phyloP scores from a whole-genome alignment of 2,113 vertebrate genomes.

The Brachionichthys hirsutus region DNA sequence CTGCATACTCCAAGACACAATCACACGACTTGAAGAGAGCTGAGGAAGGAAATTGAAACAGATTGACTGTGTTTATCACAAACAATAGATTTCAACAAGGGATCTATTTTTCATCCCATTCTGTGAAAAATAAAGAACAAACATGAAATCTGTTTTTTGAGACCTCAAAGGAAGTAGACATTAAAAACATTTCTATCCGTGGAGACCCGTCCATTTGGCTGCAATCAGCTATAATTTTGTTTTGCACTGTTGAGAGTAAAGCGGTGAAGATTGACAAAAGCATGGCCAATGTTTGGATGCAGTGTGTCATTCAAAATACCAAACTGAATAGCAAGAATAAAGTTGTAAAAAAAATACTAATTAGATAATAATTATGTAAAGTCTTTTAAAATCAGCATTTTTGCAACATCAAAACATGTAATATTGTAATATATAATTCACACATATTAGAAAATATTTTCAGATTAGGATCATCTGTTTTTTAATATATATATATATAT shows the following conservation, averaged over 20 bases:
- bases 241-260: slow-evolving; percentile 17
- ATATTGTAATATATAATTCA: background rate
- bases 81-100: slow-evolving; percentile 49
- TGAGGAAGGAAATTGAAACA: slow-evolving; percentile 33
- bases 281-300: no score
- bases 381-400: no score
- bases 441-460: background rate
- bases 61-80: slow-evolving; percentile 54
- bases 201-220: slow-evolving; percentile 29
- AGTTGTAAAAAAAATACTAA: no score
- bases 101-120: slow-evolving; percentile 46
- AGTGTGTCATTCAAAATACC: no score
- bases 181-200: slow-evolving; percentile 24
- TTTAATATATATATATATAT: no score
- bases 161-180: no score
- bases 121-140: slow-evolving; percentile 14
- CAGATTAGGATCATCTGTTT: background rate
- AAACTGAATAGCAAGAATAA: no score
- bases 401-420: background rate
- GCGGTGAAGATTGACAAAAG: background rate
- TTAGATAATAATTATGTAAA: no score
- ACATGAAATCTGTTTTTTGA: slow-evolving; percentile 17
- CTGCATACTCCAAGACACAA: slow-evolving; percentile 44
- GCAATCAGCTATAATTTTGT: slow-evolving; percentile 7
- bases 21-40: slow-evolving; percentile 22